Evolutionary conservation across 2,888 invertebrate species (phyloP).

Genomic region (Nemotelus nigrinus): DNA sequence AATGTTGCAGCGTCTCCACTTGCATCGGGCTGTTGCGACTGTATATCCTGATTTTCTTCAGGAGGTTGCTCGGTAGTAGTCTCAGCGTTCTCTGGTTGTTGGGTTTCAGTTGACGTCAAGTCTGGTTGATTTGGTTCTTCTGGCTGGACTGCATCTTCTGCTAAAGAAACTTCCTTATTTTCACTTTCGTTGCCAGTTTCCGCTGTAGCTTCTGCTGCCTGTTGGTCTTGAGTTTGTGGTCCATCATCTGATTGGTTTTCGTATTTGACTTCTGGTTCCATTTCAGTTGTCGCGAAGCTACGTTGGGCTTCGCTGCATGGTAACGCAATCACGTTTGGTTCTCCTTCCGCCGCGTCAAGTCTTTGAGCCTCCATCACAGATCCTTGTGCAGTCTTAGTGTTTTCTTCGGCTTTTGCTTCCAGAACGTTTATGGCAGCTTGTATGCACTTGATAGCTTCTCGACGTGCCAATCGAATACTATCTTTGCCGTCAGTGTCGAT

Average conservation of each 20-base stretch:
- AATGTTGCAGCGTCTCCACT: background rate
- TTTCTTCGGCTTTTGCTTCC: slow-evolving; percentile 77
- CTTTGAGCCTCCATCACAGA: slow-evolving; percentile 34
- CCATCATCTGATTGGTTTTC: background rate
- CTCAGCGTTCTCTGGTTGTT: no score
- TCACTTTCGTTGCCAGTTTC: background rate
- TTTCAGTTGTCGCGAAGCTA: background rate
- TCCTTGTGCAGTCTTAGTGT: slow-evolving; percentile 53
- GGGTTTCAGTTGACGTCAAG: no score
- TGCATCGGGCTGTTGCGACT: background rate
- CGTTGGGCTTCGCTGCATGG: background rate
- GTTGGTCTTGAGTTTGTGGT: background rate
- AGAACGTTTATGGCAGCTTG: slow-evolving; percentile 86
- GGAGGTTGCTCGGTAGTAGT: background rate
- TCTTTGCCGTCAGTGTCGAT: slow-evolving; percentile 94
- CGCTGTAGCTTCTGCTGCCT: background rate
- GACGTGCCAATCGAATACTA: slow-evolving; percentile 84
- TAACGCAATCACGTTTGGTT: background rate
- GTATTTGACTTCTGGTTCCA: background rate
- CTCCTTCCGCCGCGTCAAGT: background rate
- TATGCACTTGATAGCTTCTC: slow-evolving; percentile 88
- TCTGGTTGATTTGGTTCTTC: background rate
- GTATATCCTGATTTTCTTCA: background rate
- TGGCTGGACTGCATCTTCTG: no score
- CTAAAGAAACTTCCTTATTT: background rate